Base-by-base conservation (phyloP, 1,140 invertebrate species). In the Procambarus clarkii region DNA sequence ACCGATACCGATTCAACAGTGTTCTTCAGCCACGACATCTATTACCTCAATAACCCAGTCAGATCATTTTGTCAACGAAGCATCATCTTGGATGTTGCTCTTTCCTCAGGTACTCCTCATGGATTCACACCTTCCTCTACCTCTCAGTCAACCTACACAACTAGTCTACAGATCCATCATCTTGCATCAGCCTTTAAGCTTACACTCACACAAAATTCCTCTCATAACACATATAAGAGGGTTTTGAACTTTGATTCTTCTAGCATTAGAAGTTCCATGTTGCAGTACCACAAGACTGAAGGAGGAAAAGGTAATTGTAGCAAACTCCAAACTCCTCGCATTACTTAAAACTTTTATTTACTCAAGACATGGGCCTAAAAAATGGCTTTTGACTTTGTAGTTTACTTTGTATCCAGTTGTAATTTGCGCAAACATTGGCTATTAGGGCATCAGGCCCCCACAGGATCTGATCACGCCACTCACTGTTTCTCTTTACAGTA, bases 231-330 rank as follows among this genome's bases (percentile, higher is more conserved):
- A 80, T 81, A 85, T 46, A 91, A 89, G 64, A 83, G 79, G 82
- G 76, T 69, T 91, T 91, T 91, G 89, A 91, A 91, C 89, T 91
- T 91, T 91, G 89, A 91, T 91, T 91, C 83, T 91, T 91, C 60
- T 74, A 79, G 45, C 60, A 80, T 13, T 60, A 83, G 64, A 54
- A 78, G 64, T 64, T 86, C 81, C 81, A 83, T 54, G 8, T 74
- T 74, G 69, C 69, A 74, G 69, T 74, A 74, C 48, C 48, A 50
- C 78, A 44, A 80, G 78, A 44, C 78, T 54, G 46, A 80, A 80
- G 48, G 78, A 80, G 54, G 21, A 81, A 81, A 81, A 81, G 79
- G 79, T 81, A 81, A 81, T 81, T 81, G 79, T 85, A 85, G 69
- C 69, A 85, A 85, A 85, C 69, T 74, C 83, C 60, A 85, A 85